phyloP scores from a whole-genome alignment of 2,797 vertebrate genomes.

The Echiichthys vipera region DNA sequence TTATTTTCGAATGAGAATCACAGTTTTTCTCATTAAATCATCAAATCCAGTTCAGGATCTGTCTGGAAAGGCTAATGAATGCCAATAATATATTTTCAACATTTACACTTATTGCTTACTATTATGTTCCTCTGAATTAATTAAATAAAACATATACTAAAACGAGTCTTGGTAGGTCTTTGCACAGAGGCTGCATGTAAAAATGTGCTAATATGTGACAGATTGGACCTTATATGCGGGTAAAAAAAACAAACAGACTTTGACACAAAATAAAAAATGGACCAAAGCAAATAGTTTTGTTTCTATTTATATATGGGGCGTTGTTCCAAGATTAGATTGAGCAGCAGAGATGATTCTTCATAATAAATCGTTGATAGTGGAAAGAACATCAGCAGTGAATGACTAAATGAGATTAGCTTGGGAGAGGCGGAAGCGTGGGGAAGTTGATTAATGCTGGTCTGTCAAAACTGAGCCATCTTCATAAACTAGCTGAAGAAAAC shows the following conservation, averaged over 20 bases:
- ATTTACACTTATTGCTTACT: not conserved
- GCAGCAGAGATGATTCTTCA: slow-evolving; percentile 71
- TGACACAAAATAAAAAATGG: slow-evolving; percentile 8
- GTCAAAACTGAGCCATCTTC: slow-evolving; percentile 59
- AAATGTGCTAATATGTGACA: not conserved
- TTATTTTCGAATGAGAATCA: not conserved
- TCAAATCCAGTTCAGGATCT: not conserved
- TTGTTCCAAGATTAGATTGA: slow-evolving; percentile 70
- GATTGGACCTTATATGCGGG: not conserved
- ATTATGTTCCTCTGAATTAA: not conserved
- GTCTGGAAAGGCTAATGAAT: not conserved
- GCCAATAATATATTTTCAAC: not conserved
- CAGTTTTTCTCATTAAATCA: not conserved
- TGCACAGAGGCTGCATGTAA: not conserved
- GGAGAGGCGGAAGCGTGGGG: slow-evolving; percentile 76
- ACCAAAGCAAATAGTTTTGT: slow-evolving; percentile 14
- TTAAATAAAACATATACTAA: not conserved
- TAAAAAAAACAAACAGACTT: not conserved
- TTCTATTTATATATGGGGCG: slow-evolving; percentile 62
- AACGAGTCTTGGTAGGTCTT: not conserved
- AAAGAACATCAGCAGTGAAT: slow-evolving; percentile 81
- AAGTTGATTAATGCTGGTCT: slow-evolving; percentile 71
- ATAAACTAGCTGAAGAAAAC: slow-evolving; percentile 60
- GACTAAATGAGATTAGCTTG: slow-evolving; percentile 77
- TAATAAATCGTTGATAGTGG: slow-evolving; percentile 79